Base-by-base conservation (phyloP, 2,797 vertebrate genomes). In the Lycodopsis pacificus region DNA sequence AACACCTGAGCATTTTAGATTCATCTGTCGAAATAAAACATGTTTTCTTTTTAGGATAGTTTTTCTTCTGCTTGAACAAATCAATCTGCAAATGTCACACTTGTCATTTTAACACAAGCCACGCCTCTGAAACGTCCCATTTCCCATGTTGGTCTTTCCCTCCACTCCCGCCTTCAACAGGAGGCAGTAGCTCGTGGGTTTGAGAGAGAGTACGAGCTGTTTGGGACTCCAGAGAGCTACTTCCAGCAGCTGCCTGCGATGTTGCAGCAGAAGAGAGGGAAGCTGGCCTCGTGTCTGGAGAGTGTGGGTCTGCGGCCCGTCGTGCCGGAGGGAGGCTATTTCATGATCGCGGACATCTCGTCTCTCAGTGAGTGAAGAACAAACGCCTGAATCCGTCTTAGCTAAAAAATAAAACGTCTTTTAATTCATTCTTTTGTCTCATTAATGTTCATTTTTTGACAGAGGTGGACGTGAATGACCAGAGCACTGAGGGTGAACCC, bases 251-350 rank as follows among this genome's bases (percentile, higher is more conserved):
- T 99, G 61, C 94, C 96, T 0, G 87, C 83, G 9, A 82, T 79
- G 71, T 78, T 97, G 73, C 95, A 96, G 63, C 82, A 64, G 51
- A 96, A 95, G 82, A 94, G 97, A 1, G 93, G 95, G 68, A 95
- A 92, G 79, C 89, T 99, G 89, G 86, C 96, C 1, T 83, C 38
- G 1, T 96, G 95, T 79, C 93, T 99, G 85, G 80, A 86, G 83
- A 90, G 91, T 0, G 94, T 95, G 69, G 98, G 97, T 36, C 86
- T 99, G 90, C 94, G 94, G 68, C 97, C 98, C 14, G 62, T 97
- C 3, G 2, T 96, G 73, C 96, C 98, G 0, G 96, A 99, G 85
- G 98, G 98, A 79, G 96, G 97, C 57, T 99, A 98, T 77, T 99
- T 96, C 74, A 93, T 99, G 93, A 90, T 97, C 1, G 88, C 95